Percentiles rank a stretch among this genome's conserved stretches.
Evolutionary conservation across 2,888 invertebrate genomes (phyloP).

Genomic region (Zygogramma bicolorata): DNA sequence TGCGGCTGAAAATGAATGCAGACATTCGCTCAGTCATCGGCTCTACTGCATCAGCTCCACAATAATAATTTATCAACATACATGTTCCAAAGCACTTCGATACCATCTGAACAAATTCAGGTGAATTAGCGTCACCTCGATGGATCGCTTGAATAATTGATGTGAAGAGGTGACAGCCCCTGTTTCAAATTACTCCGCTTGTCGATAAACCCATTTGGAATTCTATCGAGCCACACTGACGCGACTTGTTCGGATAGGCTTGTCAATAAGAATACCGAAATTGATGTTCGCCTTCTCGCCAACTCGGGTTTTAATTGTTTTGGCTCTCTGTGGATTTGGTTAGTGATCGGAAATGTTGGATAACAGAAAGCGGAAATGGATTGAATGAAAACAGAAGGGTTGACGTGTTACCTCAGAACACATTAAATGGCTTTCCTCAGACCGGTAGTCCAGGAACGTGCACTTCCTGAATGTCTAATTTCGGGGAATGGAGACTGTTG

Average conservation of each 20-base stretch:
- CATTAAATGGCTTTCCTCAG: background rate
- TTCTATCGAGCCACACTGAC: conserved; percentile 12
- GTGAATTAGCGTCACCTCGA: conserved; percentile 9
- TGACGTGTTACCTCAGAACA: background rate
- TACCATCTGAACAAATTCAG: conserved; percentile 8
- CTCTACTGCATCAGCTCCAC: background rate
- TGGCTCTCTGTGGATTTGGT: background rate
- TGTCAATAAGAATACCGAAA: conserved; percentile 25
- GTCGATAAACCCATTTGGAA: conserved; percentile 20
- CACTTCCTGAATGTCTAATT: no score
- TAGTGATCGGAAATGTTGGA: background rate
- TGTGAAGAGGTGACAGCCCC: background rate
- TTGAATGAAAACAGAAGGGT: background rate
- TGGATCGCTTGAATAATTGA: conserved; percentile 11
- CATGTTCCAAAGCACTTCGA: background rate
- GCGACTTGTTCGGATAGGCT: conserved; percentile 17
- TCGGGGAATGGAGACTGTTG: no score
- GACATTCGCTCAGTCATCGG: background rate
- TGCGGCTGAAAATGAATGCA: background rate
- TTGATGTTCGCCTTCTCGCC: conserved; percentile 20
- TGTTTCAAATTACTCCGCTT: conserved; percentile 23
- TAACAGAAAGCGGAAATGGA: background rate
- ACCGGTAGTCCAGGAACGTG: no score
- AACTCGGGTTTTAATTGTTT: conserved; percentile 31
- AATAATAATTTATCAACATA: background rate